These are phyloP conservation scores for Virgularia gustaviana DNA, from an alignment of 92 coral and sea anemone species.

Conservation along the genomic window DNA sequence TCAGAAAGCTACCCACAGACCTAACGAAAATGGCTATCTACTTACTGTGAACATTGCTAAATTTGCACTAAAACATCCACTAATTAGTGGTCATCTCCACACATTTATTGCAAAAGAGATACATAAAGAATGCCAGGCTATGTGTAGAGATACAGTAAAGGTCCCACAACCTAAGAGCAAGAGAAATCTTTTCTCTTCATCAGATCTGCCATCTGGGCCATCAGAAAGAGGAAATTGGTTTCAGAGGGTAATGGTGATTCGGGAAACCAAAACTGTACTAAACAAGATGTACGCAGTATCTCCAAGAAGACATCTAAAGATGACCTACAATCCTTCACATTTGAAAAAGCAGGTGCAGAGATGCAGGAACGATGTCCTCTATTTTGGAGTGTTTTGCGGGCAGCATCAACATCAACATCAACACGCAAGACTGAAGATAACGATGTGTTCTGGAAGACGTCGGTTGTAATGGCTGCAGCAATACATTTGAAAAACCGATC, in stretches of 20 bases:
- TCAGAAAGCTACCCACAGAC: background rate
- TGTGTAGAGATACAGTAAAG: conserved; percentile 20
- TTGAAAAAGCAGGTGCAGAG: conserved; percentile 14
- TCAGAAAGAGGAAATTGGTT: background rate
- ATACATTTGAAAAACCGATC: conserved; percentile 18
- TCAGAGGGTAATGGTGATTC: background rate
- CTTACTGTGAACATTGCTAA: conserved; percentile 8
- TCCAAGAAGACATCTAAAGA: conserved; percentile 17
- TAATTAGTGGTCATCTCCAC: conserved; percentile 3
- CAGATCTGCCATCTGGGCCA: background rate
- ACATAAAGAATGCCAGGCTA: conserved; percentile 19
- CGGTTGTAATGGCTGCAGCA: conserved; percentile 25
- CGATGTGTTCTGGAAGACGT: conserved; percentile 7
- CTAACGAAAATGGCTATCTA: background rate
- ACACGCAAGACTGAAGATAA: background rate
- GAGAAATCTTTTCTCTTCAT: background rate
- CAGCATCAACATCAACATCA: conserved; percentile 16
- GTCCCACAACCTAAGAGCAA: background rate
- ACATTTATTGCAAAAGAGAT: conserved; percentile 6
- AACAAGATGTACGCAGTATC: conserved; percentile 17
- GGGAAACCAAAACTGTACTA: background rate
- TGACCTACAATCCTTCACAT: conserved; percentile 12
- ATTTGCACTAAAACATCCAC: conserved; percentile 24
- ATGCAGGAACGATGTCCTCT: conserved; percentile 22
- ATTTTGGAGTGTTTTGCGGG: conserved; percentile 3